Conservation (phyloP, 2,888 invertebrate genomes). For the Ceraclea dissimilis region DNA sequence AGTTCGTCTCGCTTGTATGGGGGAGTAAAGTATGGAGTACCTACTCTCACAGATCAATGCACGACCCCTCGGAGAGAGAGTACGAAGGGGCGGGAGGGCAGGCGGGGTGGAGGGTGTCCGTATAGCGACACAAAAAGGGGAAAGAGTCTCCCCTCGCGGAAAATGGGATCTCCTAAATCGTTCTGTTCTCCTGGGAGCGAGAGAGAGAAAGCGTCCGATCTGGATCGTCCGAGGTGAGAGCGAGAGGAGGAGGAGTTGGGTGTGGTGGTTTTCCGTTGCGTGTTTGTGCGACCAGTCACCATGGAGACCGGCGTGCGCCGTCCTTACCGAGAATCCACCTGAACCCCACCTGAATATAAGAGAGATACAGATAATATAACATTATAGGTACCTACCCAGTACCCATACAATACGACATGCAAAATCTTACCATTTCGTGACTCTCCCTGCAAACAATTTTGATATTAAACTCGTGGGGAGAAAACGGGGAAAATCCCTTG, state of each 20-base stretch:
- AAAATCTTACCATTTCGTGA: constrained; percentile 1
- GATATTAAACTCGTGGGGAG: neutral
- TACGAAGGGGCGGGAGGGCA: neutral
- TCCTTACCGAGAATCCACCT: constrained; percentile 10
- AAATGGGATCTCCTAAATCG: constrained; percentile 9
- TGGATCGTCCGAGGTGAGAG: constrained; percentile 7
- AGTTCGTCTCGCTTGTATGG: neutral
- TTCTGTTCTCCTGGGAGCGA: constrained; percentile 6
- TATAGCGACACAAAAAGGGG: neutral
- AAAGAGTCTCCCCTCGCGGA: neutral
- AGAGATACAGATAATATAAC: neutral
- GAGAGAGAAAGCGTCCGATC: constrained; percentile 1
- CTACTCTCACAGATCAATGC: neutral
- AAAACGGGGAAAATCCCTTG: neutral
- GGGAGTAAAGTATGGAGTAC: neutral
- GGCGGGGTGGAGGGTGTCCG: neutral
- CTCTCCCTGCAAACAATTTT: neutral
- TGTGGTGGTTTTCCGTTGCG: constrained; percentile 19
- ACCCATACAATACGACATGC: neutral
- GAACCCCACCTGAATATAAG: constrained; percentile 1
- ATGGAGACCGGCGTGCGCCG: constrained; percentile 21
- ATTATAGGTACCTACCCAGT: neutral
- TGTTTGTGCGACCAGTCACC: constrained; percentile 25
- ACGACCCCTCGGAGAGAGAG: neutral
- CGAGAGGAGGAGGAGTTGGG: constrained; percentile 2